A percentile compares a stretch with the other conserved stretches of the same genome.
Evolutionary conservation across 1,140 invertebrate genomes (phyloP).

Genomic region (Semibalanus balanoides): DNA sequence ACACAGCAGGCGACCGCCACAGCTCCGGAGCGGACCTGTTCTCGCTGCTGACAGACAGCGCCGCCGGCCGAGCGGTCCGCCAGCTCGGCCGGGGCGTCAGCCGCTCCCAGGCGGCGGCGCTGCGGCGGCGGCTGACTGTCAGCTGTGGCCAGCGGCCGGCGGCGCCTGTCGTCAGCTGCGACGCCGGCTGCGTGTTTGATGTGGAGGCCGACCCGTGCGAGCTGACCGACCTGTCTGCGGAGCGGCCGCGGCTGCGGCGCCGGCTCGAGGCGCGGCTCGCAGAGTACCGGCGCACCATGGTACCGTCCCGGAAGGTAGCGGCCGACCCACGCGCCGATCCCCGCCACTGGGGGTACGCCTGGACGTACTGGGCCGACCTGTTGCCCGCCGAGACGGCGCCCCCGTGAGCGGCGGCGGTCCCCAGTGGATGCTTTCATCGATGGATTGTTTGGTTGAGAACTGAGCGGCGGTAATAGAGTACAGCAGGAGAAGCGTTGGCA

Average conservation of each 20-base stretch:
- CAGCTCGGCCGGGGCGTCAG: background rate
- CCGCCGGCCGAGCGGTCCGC: background rate
- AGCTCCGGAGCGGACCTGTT: background rate
- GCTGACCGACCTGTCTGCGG: background rate
- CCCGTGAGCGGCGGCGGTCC: too few species aligned
- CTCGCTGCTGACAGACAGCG: background rate
- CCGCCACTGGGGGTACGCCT: background rate
- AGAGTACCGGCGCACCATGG: background rate
- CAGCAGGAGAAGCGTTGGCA: too few species aligned
- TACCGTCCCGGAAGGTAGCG: background rate
- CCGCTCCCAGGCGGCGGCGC: background rate
- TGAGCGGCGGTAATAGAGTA: too few species aligned
- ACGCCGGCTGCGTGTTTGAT: background rate
- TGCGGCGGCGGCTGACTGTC: background rate
- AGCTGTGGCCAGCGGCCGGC: background rate
- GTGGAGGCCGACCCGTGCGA: background rate
- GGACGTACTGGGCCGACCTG: background rate
- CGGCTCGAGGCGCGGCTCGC: background rate
- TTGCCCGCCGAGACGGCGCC: too few species aligned
- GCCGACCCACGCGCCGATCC: background rate
- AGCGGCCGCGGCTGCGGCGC: background rate
- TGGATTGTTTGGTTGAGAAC: too few species aligned
- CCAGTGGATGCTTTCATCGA: too few species aligned
- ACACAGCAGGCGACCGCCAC: background rate
- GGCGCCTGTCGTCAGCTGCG: background rate